Evolutionary conservation across 53 echinoderm and acorn worm species (phyloP).

Genomic region (Echinarachnius parma): DNA sequence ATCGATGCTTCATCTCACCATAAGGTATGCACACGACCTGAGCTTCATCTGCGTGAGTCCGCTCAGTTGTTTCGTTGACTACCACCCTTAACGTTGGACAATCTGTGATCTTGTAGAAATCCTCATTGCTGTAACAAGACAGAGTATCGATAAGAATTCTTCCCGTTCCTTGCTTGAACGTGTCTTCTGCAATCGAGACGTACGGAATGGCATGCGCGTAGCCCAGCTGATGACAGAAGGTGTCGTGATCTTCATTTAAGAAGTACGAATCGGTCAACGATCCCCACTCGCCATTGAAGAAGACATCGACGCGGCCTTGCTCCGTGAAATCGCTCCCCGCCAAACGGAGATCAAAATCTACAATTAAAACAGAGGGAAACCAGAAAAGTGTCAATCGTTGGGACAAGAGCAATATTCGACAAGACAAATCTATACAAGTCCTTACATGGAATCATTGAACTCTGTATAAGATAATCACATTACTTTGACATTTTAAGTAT

Average conservation of each 20-base stretch:
- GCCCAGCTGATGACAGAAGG: neutral
- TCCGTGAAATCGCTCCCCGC: constrained; percentile 18
- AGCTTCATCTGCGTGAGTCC: neutral
- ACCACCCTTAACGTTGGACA: too few species aligned
- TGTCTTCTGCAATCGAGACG: neutral
- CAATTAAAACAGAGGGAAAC: neutral
- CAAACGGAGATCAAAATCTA: constrained; percentile 20
- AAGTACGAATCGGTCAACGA: neutral
- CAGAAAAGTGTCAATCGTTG: neutral
- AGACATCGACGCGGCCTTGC: constrained; percentile 31
- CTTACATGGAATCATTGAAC: too few species aligned
- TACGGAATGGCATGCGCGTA: neutral
- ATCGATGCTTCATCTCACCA: neutral
- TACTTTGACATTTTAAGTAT: neutral
- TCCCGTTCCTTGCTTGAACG: too few species aligned
- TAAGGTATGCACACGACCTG: neutral
- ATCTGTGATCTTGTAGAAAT: too few species aligned
- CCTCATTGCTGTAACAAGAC: too few species aligned
- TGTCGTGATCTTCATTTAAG: neutral
- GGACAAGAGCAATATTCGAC: too few species aligned
- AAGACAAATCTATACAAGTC: too few species aligned
- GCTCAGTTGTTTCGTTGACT: neutral
- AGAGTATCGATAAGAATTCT: too few species aligned
- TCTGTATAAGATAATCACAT: neutral
- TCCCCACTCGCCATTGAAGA: constrained; percentile 20